Percentiles rank a stretch among this genome's conserved stretches.
phyloP scores from a whole-genome alignment of 2,888 invertebrate genomes.

The Xestoiulus laeticollis region DNA sequence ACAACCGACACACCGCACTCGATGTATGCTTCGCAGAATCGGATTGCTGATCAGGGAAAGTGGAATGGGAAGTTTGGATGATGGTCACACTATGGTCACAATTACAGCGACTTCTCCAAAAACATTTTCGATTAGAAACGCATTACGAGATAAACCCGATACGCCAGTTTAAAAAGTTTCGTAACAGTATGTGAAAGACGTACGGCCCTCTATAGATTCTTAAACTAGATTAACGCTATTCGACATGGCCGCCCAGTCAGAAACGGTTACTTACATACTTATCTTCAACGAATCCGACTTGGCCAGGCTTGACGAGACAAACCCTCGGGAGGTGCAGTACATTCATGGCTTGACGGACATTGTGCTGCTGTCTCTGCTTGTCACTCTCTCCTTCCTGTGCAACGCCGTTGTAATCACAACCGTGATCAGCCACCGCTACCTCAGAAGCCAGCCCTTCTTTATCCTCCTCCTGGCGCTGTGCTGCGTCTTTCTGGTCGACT shows the following conservation, averaged over 20 bases:
- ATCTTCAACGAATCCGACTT: constrained; percentile 43
- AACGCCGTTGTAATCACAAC: not conserved
- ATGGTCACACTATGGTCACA: not conserved
- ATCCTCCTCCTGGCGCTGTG: not conserved
- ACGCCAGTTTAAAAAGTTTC: too few relatives aligned
- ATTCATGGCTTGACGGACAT: constrained; percentile 32
- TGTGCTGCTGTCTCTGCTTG: not conserved
- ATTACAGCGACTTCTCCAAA: too few relatives aligned
- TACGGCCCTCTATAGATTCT: not conserved
- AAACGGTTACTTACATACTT: not conserved
- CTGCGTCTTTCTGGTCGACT: not conserved
- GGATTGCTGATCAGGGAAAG: too few relatives aligned
- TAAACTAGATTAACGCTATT: not conserved
- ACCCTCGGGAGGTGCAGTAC: not conserved
- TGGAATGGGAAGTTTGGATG: not conserved
- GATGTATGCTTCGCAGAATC: too few relatives aligned
- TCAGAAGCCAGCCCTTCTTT: not conserved
- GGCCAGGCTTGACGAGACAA: not conserved
- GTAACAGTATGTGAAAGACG: not conserved
- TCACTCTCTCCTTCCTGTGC: not conserved
- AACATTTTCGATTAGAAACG: too few relatives aligned
- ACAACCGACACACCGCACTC: too few relatives aligned
- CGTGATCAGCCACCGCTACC: not conserved
- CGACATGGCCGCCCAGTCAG: not conserved
- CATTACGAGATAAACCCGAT: too few relatives aligned